Percentiles rank a stretch among this genome's conserved stretches.
Conservation (phyloP, 2,888 invertebrate genomes). For the Diadegma fenestrale region DNA sequence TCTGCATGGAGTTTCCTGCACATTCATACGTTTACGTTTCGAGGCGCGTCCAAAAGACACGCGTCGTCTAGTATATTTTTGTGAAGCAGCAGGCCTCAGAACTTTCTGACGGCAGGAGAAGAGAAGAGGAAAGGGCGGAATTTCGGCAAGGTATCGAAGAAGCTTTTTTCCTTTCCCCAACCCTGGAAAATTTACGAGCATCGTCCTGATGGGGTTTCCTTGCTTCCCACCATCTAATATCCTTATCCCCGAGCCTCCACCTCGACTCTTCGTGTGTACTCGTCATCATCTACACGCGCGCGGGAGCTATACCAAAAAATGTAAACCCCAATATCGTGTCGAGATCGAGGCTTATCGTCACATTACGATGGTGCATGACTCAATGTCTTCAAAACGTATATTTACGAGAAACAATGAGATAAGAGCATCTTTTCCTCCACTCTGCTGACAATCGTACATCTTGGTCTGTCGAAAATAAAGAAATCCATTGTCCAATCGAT, state of each 20-base stretch:
- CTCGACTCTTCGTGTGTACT: constrained; percentile 71
- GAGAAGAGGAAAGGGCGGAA: constrained; percentile 70
- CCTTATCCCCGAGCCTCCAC: constrained; percentile 76
- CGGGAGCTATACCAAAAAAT: constrained; percentile 14
- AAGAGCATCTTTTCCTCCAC: neutral
- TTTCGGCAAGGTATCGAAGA: constrained; percentile 77
- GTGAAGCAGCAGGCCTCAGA: constrained; percentile 76
- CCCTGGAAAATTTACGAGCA: constrained; percentile 81
- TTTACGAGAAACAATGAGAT: constrained; percentile 24
- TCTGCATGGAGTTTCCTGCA: neutral
- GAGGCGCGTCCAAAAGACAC: constrained; percentile 73
- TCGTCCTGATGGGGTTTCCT: constrained; percentile 83
- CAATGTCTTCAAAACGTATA: neutral
- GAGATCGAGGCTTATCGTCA: constrained; percentile 22
- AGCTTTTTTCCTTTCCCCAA: constrained; percentile 36
- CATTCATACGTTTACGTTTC: constrained; percentile 8
- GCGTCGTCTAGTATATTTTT: constrained; percentile 81
- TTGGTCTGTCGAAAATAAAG: too few relatives aligned
- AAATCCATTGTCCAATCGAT: neutral
- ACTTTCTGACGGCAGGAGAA: constrained; percentile 46
- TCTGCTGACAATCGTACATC: neutral
- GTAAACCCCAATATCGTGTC: constrained; percentile 30
- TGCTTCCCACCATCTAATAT: constrained; percentile 82
- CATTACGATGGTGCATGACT: constrained; percentile 20
- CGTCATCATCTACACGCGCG: constrained; percentile 44